Conservation (phyloP, 2,113 vertebrate genomes). For the Lepus timidus region DNA sequence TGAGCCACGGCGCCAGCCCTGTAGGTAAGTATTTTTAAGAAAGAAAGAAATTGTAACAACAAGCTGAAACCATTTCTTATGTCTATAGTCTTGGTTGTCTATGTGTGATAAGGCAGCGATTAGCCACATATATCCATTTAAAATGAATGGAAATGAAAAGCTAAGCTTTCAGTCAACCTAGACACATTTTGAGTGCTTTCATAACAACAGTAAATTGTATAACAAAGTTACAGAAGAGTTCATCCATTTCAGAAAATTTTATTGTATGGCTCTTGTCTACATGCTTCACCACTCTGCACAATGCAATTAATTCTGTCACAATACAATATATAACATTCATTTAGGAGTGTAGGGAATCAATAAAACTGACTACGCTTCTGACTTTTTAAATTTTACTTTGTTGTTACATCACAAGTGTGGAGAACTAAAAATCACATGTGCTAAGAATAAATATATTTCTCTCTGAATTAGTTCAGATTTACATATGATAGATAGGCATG, state of each 20-base stretch:
- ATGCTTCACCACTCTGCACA: not conserved
- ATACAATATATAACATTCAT: not conserved
- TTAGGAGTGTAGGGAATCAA: not conserved
- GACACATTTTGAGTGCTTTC: not conserved
- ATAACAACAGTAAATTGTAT: too few relatives aligned
- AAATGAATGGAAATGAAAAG: constrained; percentile 13
- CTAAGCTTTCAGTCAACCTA: not conserved
- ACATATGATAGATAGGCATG: not conserved
- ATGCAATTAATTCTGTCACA: not conserved
- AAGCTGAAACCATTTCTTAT: not conserved
- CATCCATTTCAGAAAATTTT: not conserved
- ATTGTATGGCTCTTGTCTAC: not conserved
- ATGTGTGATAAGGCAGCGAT: not conserved
- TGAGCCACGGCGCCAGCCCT: too few relatives aligned
- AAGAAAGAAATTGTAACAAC: not conserved
- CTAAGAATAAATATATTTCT: not conserved
- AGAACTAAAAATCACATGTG: not conserved
- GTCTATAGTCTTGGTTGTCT: not conserved
- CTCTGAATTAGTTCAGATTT: not conserved
- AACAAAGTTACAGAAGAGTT: not conserved
- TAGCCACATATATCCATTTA: not conserved
- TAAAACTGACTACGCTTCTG: not conserved
- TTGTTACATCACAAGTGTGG: not conserved
- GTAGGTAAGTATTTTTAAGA: not conserved
- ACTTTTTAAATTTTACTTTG: not conserved